A percentile compares a stretch with the other conserved stretches of the same genome.
Conservation (phyloP, 2,797 vertebrate species). For the Fundulus diaphanus region DNA sequence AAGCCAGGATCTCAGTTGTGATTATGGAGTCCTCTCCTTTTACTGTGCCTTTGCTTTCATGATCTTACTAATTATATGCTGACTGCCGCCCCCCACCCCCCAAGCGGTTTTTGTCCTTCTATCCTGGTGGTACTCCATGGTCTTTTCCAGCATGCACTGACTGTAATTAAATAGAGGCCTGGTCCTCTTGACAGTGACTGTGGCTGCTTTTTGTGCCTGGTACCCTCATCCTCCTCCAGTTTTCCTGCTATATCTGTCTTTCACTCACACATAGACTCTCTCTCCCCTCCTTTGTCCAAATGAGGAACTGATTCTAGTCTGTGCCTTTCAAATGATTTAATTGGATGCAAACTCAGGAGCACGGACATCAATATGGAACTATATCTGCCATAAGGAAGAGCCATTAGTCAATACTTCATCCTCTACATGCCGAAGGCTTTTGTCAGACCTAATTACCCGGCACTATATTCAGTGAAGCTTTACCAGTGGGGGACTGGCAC, state of each 20-base stretch:
- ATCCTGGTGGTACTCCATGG: conserved; percentile 67
- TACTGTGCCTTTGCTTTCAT: conserved; percentile 77
- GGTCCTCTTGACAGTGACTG: conserved; percentile 71
- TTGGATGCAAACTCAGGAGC: conserved; percentile 81
- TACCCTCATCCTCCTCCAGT: conserved; percentile 52
- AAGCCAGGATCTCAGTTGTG: conserved; percentile 68
- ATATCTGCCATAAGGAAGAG: conserved; percentile 80
- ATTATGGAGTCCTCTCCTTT: conserved; percentile 73
- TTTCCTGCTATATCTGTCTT: conserved; percentile 34
- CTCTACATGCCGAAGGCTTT: conserved; percentile 74
- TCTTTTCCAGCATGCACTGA: conserved; percentile 74
- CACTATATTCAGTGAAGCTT: conserved; percentile 76
- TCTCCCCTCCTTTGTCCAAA: conserved; percentile 56
- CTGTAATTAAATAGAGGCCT: conserved; percentile 80
- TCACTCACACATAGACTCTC: conserved; percentile 46
- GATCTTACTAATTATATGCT: conserved; percentile 79
- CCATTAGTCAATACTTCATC: conserved; percentile 79
- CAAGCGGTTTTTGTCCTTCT: conserved; percentile 78
- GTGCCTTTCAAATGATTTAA: conserved; percentile 83
- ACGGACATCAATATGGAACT: conserved; percentile 76
- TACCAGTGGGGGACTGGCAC: conserved; percentile 65
- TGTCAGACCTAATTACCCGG: conserved; percentile 81
- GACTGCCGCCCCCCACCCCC: conserved; percentile 53
- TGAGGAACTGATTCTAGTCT: conserved; percentile 78
- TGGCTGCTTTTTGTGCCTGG: conserved; percentile 68